Conservation (phyloP, 2,797 vertebrate genomes). For the Malacoctenus gilli region DNA sequence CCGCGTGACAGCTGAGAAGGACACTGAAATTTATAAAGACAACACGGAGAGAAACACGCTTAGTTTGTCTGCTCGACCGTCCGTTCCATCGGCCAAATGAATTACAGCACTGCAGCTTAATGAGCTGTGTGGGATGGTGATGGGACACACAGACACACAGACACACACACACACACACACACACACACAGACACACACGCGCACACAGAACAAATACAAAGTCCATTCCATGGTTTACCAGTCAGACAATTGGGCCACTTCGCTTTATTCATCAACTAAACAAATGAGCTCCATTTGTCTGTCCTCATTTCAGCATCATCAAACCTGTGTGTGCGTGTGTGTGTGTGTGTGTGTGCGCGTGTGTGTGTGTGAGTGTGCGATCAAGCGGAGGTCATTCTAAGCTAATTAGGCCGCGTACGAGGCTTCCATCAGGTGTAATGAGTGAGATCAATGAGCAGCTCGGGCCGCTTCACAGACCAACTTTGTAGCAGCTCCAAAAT, state of each 20-base stretch:
- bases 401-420: constrained; percentile 76
- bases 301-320: constrained; percentile 57
- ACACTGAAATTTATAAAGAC: constrained; percentile 13
- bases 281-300: constrained; percentile 72
- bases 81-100: constrained; percentile 61
- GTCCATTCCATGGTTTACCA: constrained; percentile 65
- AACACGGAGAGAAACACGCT: constrained; percentile 22
- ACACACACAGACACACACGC: constrained; percentile 37
- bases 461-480: constrained; percentile 62
- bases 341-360: constrained; percentile 20
- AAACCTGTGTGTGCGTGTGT: constrained; percentile 34
- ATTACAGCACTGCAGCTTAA: constrained; percentile 65
- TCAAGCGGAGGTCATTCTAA: constrained; percentile 71
- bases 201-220: constrained; percentile 52
- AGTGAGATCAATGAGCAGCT: constrained; percentile 71
- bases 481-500: constrained; percentile 29
- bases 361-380: constrained; percentile 30
- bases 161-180: constrained; percentile 38
- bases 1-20: constrained; percentile 10
- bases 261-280: constrained; percentile 74
- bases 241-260: constrained; percentile 73
- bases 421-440: constrained; percentile 77
- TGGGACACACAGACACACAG: constrained; percentile 25
- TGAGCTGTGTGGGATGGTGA: constrained; percentile 71
- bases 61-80: constrained; percentile 43